phyloP scores from a whole-genome alignment of 2,797 vertebrate genomes.

The Clarias platycephalus region DNA sequence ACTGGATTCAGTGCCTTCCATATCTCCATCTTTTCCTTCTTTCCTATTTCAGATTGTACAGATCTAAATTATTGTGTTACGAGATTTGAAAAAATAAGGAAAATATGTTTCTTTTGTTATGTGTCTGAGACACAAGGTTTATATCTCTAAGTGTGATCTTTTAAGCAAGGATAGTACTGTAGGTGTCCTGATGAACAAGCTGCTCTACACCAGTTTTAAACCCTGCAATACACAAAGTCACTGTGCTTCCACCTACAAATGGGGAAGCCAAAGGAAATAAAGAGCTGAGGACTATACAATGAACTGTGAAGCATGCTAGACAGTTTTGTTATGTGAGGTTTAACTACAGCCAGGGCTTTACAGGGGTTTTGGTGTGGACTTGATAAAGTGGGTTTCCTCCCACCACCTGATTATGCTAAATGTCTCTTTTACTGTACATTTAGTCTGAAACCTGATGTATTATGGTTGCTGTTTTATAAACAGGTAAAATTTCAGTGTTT shows the following conservation, averaged over 20 bases:
- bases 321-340: slow-evolving; percentile 22
- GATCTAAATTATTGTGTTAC: background rate
- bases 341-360: slow-evolving; percentile 13
- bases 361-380: slow-evolving; percentile 19
- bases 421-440: background rate
- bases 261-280: background rate
- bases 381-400: slow-evolving; percentile 8
- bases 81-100: background rate
- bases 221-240: background rate
- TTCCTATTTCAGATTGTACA: background rate
- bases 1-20: background rate
- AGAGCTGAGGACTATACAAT: background rate
- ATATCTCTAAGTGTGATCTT: background rate
- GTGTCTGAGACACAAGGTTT: background rate
- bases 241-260: background rate
- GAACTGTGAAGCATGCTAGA: background rate
- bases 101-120: background rate
- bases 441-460: background rate
- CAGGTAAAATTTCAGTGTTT: background rate
- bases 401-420: background rate
- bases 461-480: background rate
- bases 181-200: background rate
- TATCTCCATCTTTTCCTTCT: background rate
- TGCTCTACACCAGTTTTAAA: background rate
- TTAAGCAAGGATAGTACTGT: background rate